Base-by-base conservation (phyloP, 2,888 invertebrate species). In the Trissolcus japonicus region DNA sequence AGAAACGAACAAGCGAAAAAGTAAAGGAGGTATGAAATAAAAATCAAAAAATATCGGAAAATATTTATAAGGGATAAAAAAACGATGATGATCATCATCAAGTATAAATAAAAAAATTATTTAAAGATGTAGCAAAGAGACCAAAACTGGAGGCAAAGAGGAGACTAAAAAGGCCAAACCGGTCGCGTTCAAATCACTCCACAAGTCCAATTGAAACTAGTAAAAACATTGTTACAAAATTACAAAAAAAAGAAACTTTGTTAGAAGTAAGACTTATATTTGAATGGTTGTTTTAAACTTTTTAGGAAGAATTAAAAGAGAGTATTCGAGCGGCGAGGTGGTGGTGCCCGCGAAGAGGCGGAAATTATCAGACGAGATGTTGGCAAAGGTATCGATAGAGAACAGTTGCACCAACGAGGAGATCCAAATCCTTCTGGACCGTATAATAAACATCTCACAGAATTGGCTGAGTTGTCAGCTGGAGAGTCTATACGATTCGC, bases 391-490 rank as follows among this genome's bases (percentile, higher is more conserved):
- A 1, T n/a, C 16, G n/a, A 4, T 0, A n/a, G 61, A 68, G 11
- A 79, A 73, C 21, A 43, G 13, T 2, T 50, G 19, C 6, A 40
- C 63, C 3, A 83, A 82, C 4, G 55, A 66, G 0, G 83, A 86
- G 63, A 80, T 84, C 1, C 82, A 86, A 48, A 79, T 83, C 6
- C 25, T 88, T 19, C 73, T 88, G 3, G 79, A 79, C 35, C 82
- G 80, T 55, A 77, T 83, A 16, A 82, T 83, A 4, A 60, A 60
- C 9, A 56, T 80, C 11, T 87, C 88, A 1, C 83, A 86, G 4
- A 78, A 80, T n/a, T 88, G 88, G 88, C 66, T 81, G 0, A 84
- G 84, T 56, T 79, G 81, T 54, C 83, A 83, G 16, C 61, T 88
- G 11, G 87, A 88, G 21, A 78, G 63, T 41, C 62, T 78, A 6